Evolutionary conservation across 2,113 vertebrate species (phyloP).

Genomic region (Oxyura jamaicensis): DNA sequence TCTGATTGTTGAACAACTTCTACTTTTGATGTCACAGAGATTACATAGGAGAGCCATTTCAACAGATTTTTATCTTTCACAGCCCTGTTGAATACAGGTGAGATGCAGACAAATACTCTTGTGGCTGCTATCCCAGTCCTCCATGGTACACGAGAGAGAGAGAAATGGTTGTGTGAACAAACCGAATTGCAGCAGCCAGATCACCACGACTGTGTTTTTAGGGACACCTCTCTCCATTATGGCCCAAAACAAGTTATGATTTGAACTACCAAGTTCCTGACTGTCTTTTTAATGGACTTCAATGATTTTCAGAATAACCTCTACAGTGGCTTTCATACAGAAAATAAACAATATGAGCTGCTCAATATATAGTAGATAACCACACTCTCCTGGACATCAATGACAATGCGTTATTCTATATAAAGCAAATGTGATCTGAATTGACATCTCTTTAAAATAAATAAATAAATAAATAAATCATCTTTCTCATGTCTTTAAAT

Average conservation of each 20-base stretch:
- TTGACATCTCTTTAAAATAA: neutral
- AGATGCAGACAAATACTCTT: neutral
- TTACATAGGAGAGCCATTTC: neutral
- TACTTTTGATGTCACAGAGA: neutral
- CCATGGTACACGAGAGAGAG: neutral
- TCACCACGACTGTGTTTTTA: neutral
- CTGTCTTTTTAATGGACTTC: neutral
- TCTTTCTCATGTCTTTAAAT: neutral
- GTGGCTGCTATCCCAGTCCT: neutral
- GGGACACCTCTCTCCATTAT: neutral
- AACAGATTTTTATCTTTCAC: neutral
- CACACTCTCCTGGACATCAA: neutral
- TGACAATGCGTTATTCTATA: neutral
- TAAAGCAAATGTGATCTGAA: neutral
- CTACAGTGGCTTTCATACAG: neutral
- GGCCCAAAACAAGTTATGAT: fast-evolving
- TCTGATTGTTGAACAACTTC: neutral
- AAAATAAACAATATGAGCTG: neutral
- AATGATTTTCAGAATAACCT: neutral
- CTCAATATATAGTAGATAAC: neutral
- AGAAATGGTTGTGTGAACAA: neutral
- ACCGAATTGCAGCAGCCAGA: neutral
- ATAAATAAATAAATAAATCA: neutral
- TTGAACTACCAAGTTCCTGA: neutral
- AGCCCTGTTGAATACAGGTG: neutral